Base-by-base conservation (phyloP, 2,888 invertebrate genomes). In the Leptinotarsa haldemani region DNA sequence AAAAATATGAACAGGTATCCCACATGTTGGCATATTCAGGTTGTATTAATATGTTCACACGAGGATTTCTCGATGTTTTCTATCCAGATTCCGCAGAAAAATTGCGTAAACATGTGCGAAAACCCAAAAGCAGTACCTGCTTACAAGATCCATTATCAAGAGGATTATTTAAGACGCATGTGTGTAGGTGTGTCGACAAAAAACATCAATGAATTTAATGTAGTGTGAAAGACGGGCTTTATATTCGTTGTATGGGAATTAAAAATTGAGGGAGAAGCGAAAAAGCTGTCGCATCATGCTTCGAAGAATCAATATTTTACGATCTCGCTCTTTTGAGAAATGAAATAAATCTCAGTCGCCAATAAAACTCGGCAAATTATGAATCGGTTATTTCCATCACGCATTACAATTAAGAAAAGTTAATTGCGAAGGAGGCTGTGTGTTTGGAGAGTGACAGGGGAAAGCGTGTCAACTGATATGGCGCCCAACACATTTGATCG, bases 321-420 rank as follows among this genome's bases (percentile, higher is more conserved):
- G 83, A 82, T 74, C 78, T 77, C 76, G 78, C 68, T 77, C 81
- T 83, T 83, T 79, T 82, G 83, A 82, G 84, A 84, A 84, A 81
- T 80, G 80, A 83, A 83, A 85, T 83, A 85, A 84, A 84, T 83
- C 80, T 78, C 66, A 64, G 75, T 69, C 74, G 69, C 69, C 46
- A 76, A 76, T 76, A 76, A 77, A 76, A 71, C 68, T 70, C 68
- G 67, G 67, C 67, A 22, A 30, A 46, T 76, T 73, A 65, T 69
- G 65, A 69, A 67, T 69, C 68, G 64, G 71, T 85, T 85, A 86
- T 86, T 86, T 86, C 85, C 85, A 86, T 86, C 81, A 85, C 85
- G 83, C 84, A 86, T 85, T 84, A 83, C 84, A 84, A 84, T 85
- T 84, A 84, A 79, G 75, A 73, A 77, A 73, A 74, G 80, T 78